Evolutionary conservation across 2,888 invertebrate genomes (phyloP).

Genomic region (Chaetogeoica ovagalla): DNA sequence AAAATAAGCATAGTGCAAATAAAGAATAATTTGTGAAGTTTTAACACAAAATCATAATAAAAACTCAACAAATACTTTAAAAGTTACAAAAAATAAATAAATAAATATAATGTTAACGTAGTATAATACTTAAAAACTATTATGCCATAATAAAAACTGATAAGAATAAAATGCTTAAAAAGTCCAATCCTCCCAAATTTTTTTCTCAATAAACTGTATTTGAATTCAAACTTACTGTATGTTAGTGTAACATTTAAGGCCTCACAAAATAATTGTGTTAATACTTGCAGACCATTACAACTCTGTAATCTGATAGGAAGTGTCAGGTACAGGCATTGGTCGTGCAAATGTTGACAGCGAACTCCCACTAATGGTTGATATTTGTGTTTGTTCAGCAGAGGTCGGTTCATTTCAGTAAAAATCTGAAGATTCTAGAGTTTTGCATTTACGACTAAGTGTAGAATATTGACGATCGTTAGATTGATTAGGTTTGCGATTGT

Average conservation of each 20-base stretch:
- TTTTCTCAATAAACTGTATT: conserved; percentile 47
- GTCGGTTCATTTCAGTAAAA: conserved; percentile 85
- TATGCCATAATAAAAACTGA: conserved; percentile 4
- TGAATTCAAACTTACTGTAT: conserved; percentile 33
- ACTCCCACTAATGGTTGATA: conserved; percentile 54
- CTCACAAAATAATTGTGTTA: conserved; percentile 24
- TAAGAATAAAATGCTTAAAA: conserved; percentile 1
- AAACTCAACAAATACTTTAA: conserved; percentile 15
- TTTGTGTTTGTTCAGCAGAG: conserved; percentile 58
- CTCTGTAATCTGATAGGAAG: conserved; percentile 55
- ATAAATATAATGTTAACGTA: conserved; percentile 12
- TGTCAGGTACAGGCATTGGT: conserved; percentile 50
- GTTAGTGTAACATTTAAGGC: conserved; percentile 1
- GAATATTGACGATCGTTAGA: conserved; percentile 77
- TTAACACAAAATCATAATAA: conserved; percentile 26
- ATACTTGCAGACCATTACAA: conserved; percentile 41
- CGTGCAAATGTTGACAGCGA: conserved; percentile 48
- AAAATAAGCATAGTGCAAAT: conserved; percentile 21
- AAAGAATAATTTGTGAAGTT: conserved; percentile 34
- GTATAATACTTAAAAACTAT: conserved; percentile 13
- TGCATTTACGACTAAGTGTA: conserved; percentile 94
- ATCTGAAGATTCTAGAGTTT: conserved; percentile 89
- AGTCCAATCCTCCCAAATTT: conserved; percentile 19
- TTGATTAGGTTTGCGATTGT: conserved; percentile 66
- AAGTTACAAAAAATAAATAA: conserved; percentile 27